Conservation (phyloP, 1,140 invertebrate species). For the Mactra quadrangularis region DNA sequence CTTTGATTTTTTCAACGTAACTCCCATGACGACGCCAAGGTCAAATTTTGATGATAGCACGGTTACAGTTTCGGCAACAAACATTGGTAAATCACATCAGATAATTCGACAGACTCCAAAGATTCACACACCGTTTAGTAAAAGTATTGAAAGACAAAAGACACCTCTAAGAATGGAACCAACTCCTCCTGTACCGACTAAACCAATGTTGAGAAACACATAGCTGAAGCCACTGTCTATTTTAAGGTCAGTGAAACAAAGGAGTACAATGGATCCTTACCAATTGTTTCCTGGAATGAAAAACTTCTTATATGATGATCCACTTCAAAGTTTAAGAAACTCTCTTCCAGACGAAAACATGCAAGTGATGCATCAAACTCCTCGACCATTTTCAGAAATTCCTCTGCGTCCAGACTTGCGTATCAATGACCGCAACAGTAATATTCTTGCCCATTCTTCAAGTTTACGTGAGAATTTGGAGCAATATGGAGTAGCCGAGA, state of each 20-base stretch:
- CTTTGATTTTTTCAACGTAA: conserved; percentile 16
- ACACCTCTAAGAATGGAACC: background rate
- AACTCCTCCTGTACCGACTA: background rate
- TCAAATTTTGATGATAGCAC: background rate
- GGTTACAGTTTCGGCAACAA: conserved; percentile 20
- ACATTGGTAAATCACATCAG: conserved; percentile 47
- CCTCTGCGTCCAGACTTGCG: conserved; percentile 30
- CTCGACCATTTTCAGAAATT: conserved; percentile 54
- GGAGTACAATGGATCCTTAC: conserved; percentile 14
- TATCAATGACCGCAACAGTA: conserved; percentile 27
- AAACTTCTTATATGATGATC: background rate
- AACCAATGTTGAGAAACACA: conserved; percentile 50
- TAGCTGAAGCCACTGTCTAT: conserved; percentile 37
- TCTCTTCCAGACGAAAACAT: background rate
- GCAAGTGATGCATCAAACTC: background rate
- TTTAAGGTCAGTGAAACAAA: conserved; percentile 5
- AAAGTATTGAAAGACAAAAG: conserved; percentile 20
- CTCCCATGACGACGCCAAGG: background rate
- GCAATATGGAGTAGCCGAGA: background rate
- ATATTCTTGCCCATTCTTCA: conserved; percentile 24
- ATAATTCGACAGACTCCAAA: conserved; percentile 43
- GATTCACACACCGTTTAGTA: conserved; percentile 37
- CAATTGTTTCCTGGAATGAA: conserved; percentile 26
- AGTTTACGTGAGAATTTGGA: background rate
- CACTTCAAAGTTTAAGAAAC: conserved; percentile 6